Evolutionary conservation across 2,113 vertebrate species (phyloP), one percentile per base, ranked within the genome.

Genomic region (Charadrius vociferus): DNA sequence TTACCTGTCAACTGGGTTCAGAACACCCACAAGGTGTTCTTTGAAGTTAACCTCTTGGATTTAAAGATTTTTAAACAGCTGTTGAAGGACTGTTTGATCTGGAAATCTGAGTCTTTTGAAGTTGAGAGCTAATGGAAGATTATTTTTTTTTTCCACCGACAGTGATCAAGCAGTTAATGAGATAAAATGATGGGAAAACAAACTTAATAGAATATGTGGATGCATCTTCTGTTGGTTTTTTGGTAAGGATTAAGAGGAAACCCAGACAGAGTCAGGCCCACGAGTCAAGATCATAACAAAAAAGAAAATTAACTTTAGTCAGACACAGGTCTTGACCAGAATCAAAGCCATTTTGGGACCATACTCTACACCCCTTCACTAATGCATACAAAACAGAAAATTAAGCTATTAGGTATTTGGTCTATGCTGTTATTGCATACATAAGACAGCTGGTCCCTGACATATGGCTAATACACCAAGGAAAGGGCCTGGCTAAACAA

Each of bases 161-260:
- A 98, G 86, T 97, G 96, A 98, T 98, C 97, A 98, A 98, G 98
- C 97, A 97, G 97, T 97, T 98, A 98, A 98, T 98, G 98, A 98
- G 97, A 98, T 97, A 97, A 98, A 98, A 92, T 67, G 97, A 97
- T 92, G 84, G 92, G 88, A 96, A 98, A 95, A 97, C 56, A 85
- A 83, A 88, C 95, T 97, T 97, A 98, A 98, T 95, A 96, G 97
- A 98, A 93, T 94, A 92, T 74, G 84, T 8, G 62, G 88, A 88
- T 96, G 82, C 34, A 70, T 84, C 30, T 78, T 49, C 32, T 78
- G 71, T 86, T 93, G 85, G 93, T 90, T 89, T 98, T 89, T 94
- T 89, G 53, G 66, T 91, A 93, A 6, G 14, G 79, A 97, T 96
- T 97, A 98, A 96, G 82, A 97, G 90, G 93, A 96, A 97, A 97